Percentiles rank a stretch among this genome's conserved stretches.
These are phyloP conservation scores for Abrostola triplasia DNA, from an alignment of 2,888 invertebrate genomes.

Conservation along the genomic window DNA sequence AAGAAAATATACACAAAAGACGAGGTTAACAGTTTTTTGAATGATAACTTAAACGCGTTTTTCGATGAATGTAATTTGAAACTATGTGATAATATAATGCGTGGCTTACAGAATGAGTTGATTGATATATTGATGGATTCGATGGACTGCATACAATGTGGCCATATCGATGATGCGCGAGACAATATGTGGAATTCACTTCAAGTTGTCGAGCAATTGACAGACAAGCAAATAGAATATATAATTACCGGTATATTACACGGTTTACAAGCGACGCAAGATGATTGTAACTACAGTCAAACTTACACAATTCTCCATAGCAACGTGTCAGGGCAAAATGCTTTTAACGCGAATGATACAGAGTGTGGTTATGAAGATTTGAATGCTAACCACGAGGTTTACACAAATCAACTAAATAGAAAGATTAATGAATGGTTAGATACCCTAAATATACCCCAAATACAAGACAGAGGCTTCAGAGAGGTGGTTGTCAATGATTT, in stretches of 20 bases:
- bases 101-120: conserved; percentile 66
- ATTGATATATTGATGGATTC: conserved; percentile 61
- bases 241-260: conserved; percentile 58
- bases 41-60: conserved; percentile 58
- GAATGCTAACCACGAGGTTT: conserved; percentile 54
- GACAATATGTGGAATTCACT: conserved; percentile 61
- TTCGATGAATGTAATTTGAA: conserved; percentile 50
- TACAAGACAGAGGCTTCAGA: conserved; percentile 54
- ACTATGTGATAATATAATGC: conserved; percentile 44
- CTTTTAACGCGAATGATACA: conserved; percentile 21
- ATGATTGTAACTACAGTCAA: conserved; percentile 36
- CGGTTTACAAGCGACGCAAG: conserved; percentile 49
- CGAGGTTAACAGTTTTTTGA: conserved; percentile 61
- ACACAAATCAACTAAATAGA: conserved; percentile 60
- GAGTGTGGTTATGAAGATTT: conserved; percentile 38
- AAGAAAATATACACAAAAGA: conserved; percentile 57
- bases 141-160: conserved; percentile 54
- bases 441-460: conserved; percentile 55
- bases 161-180: conserved; percentile 52
- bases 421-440: conserved; percentile 74
- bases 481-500: conserved; percentile 67
- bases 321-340: conserved; percentile 30
- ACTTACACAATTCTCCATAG: conserved; percentile 61
- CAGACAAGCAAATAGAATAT: conserved; percentile 56
- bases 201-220: conserved; percentile 55